phyloP scores from a whole-genome alignment of 2,797 vertebrate genomes.

The Gila robusta region DNA sequence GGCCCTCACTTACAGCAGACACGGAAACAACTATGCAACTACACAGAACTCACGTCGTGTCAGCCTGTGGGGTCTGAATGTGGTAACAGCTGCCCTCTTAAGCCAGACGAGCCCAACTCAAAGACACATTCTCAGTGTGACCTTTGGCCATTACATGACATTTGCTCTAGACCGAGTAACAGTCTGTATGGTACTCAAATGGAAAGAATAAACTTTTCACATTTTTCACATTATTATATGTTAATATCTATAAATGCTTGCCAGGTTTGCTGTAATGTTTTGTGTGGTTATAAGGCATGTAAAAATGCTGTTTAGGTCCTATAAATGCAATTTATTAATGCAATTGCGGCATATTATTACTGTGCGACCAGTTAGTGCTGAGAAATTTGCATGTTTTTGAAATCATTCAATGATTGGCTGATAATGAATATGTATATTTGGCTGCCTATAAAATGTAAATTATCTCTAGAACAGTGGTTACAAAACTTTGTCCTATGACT shows the following conservation, averaged over 20 bases:
- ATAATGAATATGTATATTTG: not conserved
- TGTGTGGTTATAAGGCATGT: not conserved
- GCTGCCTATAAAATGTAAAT: not conserved
- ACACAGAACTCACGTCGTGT: conserved; percentile 12
- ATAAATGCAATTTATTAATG: not conserved
- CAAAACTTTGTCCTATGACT: not conserved
- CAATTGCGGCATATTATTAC: not conserved
- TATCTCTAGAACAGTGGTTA: not conserved
- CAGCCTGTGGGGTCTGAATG: conserved; percentile 42
- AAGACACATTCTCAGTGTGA: conserved; percentile 39
- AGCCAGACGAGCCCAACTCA: conserved; percentile 12
- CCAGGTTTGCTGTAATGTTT: not conserved
- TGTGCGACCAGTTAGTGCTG: too few relatives aligned
- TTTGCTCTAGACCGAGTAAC: conserved; percentile 10
- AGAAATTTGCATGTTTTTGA: not conserved
- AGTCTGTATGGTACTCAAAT: not conserved
- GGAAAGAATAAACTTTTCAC: not conserved
- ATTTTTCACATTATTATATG: too few relatives aligned
- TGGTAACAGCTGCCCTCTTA: conserved; percentile 34
- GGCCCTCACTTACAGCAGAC: not conserved
- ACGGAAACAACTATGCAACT: not conserved
- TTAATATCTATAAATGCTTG: not conserved
- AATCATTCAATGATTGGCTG: not conserved
- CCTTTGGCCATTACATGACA: conserved; percentile 27
- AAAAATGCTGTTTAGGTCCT: not conserved